A percentile compares a stretch with the other conserved stretches of the same genome.
Evolutionary conservation across 2,113 vertebrate genomes (phyloP).

Genomic region (Chrysochloris asiatica): DNA sequence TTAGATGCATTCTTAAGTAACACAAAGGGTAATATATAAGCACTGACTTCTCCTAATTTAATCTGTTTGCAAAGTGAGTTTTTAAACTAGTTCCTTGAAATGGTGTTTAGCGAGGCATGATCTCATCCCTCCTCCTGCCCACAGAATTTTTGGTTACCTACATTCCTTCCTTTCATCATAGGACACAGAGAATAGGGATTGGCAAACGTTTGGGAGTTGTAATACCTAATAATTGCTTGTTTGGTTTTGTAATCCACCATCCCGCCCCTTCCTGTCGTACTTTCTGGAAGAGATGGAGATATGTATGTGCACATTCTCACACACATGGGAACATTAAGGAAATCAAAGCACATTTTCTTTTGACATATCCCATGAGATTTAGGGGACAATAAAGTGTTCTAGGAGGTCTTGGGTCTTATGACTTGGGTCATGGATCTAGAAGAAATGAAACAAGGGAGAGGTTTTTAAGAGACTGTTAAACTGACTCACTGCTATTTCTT

Average conservation of each 20-base stretch:
- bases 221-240: not conserved
- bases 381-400: not conserved
- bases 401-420: not conserved
- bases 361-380: not conserved
- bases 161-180: not conserved
- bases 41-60: not conserved
- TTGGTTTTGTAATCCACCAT: constrained; percentile 38
- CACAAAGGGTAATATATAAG: not conserved
- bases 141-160: not conserved
- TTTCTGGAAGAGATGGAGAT: not conserved
- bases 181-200: not conserved
- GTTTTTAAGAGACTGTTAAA: accelerated
- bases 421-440: not conserved
- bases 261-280: constrained; percentile 17
- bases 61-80: not conserved
- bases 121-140: not conserved
- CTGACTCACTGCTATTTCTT: not conserved
- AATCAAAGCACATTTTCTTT: not conserved
- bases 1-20: constrained; percentile 13
- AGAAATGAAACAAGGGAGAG: not conserved
- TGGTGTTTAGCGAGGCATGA: not conserved
- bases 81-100: constrained; percentile 26
- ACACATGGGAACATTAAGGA: not conserved
- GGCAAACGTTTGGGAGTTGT: not conserved
- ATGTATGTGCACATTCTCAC: not conserved